These are phyloP conservation scores for Carassius auratus DNA, from an alignment of 2,113 vertebrate genomes.

Conservation along the genomic window DNA sequence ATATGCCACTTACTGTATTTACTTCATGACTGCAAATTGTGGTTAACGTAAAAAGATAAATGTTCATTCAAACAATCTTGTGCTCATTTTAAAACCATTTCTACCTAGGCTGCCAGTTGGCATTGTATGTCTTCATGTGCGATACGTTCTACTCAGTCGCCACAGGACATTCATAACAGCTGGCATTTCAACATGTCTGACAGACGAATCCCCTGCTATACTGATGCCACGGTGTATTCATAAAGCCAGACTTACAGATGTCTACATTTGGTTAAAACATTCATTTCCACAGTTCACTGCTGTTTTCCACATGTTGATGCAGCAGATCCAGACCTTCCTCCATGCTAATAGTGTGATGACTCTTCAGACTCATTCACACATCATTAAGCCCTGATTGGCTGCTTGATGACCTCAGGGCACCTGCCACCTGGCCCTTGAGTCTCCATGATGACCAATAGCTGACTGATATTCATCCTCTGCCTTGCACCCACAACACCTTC, in stretches of 20 bases:
- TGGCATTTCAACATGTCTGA: slow-evolving; percentile 35
- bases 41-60: background rate
- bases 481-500: slow-evolving; percentile 16
- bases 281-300: slow-evolving; percentile 49
- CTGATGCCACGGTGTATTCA: slow-evolving; percentile 3
- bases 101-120: slow-evolving; percentile 9
- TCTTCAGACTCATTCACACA: slow-evolving; percentile 51
- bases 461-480: slow-evolving; percentile 38
- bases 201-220: slow-evolving; percentile 12
- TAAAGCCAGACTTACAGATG: slow-evolving; percentile 8
- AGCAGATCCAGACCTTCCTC: slow-evolving; percentile 7
- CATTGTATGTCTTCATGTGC: background rate
- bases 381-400: slow-evolving; percentile 51
- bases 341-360: slow-evolving; percentile 47
- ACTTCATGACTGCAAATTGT: background rate
- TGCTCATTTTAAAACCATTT: background rate
- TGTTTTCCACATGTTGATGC: slow-evolving; percentile 50
- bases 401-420: slow-evolving; percentile 52
- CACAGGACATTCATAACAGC: slow-evolving; percentile 40
- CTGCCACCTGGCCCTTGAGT: slow-evolving; percentile 47
- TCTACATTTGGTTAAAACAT: slow-evolving; percentile 50
- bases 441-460: slow-evolving; percentile 48
- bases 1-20: background rate
- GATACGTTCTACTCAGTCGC: slow-evolving; percentile 8
- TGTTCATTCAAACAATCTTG: background rate